Conservation (phyloP, 1,140 invertebrate genomes). For the Reticulitermes speratus region DNA sequence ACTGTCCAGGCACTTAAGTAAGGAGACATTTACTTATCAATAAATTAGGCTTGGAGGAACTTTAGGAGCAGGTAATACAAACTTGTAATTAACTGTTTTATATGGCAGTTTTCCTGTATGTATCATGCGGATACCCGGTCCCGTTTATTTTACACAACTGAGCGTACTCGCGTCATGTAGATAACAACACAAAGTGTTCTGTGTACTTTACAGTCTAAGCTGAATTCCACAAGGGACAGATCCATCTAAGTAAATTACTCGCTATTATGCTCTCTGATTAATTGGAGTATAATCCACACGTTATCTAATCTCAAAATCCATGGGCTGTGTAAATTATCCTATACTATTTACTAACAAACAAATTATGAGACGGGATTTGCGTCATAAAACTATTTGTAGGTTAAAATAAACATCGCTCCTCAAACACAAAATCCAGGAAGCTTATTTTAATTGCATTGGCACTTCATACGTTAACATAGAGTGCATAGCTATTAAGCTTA, state of each 20-base stretch:
- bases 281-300: not conserved
- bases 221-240: constrained; percentile 3
- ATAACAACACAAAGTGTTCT: not conserved
- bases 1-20: not conserved
- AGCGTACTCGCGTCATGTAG: not conserved
- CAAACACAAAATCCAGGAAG: too few species aligned
- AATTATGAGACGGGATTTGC: not conserved
- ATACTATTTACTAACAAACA: not conserved
- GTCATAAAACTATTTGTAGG: not conserved
- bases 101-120: not conserved
- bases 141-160: not conserved
- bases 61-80: not conserved
- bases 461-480: too few species aligned
- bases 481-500: too few species aligned
- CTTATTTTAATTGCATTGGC: too few species aligned
- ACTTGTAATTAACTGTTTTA: not conserved
- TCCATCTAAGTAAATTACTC: constrained; percentile 7
- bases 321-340: not conserved
- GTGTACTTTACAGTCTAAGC: not conserved
- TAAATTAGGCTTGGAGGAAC: not conserved
- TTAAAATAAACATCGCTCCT: too few species aligned
- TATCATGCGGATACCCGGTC: not conserved
- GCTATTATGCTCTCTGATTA: not conserved
- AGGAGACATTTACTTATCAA: not conserved
- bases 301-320: constrained; percentile 8